Evolutionary conservation across 2,797 vertebrate genomes (phyloP).

Genomic region (Leptatherina wallacei): DNA sequence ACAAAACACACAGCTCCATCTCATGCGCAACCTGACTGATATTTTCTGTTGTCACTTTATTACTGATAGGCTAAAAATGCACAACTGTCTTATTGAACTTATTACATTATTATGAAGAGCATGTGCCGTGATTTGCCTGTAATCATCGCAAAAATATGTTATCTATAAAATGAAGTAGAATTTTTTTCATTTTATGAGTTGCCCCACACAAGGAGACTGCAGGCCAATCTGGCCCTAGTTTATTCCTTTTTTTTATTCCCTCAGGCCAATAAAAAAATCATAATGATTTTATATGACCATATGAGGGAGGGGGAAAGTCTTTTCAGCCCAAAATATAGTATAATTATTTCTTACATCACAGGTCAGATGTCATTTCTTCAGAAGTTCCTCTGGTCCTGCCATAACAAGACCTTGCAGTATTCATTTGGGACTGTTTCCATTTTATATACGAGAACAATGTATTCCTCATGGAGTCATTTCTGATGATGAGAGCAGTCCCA

Average conservation of each 20-base stretch:
- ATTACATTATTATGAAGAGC: background rate
- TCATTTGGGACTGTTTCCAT: slow-evolving; percentile 20
- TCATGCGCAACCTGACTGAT: background rate
- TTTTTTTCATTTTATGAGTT: background rate
- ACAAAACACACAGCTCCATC: background rate
- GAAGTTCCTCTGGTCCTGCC: background rate
- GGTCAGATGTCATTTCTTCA: slow-evolving; percentile 2
- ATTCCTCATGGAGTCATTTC: slow-evolving; percentile 28
- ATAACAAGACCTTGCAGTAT: background rate
- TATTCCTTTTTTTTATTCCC: background rate
- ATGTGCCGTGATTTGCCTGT: background rate
- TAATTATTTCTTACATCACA: background rate
- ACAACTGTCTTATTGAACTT: background rate
- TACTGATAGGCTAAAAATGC: background rate
- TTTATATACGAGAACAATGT: slow-evolving; percentile 18
- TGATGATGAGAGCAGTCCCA: slow-evolving; percentile 37
- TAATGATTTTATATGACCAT: background rate
- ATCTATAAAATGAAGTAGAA: background rate
- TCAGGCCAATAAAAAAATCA: background rate
- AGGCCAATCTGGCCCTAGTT: background rate
- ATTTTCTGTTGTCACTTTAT: background rate
- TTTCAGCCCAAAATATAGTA: background rate
- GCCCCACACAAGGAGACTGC: background rate
- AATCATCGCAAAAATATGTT: background rate
- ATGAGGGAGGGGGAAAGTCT: background rate